phyloP scores from a whole-genome alignment of 2,797 vertebrate genomes.

The Lutjanus campechanus region DNA sequence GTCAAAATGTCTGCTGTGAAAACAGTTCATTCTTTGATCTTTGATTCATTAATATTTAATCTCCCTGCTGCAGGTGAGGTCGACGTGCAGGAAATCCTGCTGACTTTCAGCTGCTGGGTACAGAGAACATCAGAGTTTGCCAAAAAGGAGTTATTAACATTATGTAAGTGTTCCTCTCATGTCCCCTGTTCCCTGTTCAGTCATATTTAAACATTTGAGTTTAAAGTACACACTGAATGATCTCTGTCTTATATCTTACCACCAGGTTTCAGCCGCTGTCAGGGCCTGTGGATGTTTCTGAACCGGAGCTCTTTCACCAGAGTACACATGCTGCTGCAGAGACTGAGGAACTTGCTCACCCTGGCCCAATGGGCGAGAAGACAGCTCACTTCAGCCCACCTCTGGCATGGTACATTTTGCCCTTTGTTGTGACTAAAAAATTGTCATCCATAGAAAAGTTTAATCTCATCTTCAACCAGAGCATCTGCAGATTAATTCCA shows the following conservation, averaged over 20 bases:
- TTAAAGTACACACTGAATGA: not conserved
- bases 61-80: conserved; percentile 41
- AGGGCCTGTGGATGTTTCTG: conserved; percentile 79
- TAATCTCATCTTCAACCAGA: too few relatives aligned
- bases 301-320: conserved; percentile 65
- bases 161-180: conserved; percentile 61
- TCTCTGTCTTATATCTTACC: not conserved
- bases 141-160: conserved; percentile 73
- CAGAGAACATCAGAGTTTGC: conserved; percentile 69
- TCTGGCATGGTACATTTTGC: conserved; percentile 54
- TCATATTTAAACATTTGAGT: not conserved
- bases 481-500: too few relatives aligned
- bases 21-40: not conserved
- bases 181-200: not conserved
- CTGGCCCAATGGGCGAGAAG: conserved; percentile 63
- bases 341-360: conserved; percentile 76
- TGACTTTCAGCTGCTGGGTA: conserved; percentile 70
- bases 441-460: too few relatives aligned
- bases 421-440: too few relatives aligned
- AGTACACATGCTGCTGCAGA: conserved; percentile 71
- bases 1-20: too few relatives aligned
- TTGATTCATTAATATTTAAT: conserved; percentile 11
- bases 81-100: conserved; percentile 45
- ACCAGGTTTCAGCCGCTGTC: conserved; percentile 72
- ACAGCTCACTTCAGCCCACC: conserved; percentile 41